Conservation (phyloP, 2,888 invertebrate genomes). For the Syrista parreyssii region DNA sequence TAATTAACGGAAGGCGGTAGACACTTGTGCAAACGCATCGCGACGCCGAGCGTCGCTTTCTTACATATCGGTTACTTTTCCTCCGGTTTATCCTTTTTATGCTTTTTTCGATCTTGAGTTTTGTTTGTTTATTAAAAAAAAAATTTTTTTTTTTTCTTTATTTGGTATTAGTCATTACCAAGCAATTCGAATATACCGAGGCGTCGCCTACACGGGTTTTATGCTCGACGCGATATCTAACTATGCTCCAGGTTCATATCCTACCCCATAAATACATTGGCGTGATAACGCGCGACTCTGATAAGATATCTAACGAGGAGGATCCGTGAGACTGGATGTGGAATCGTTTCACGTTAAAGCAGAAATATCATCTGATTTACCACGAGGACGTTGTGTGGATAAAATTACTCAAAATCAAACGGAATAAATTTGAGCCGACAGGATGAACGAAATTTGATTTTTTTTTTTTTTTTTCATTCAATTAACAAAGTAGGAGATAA, state of each 20-base stretch:
- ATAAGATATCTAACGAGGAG: conserved; percentile 49
- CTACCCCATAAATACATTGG: conserved; percentile 58
- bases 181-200: not conserved
- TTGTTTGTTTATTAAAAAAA: not conserved
- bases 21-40: conserved; percentile 52
- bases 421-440: not conserved
- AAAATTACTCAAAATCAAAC: not conserved
- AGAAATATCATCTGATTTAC: not conserved
- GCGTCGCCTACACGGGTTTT: conserved; percentile 10
- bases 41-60: not conserved
- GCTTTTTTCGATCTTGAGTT: too few species aligned
- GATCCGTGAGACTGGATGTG: conserved; percentile 30
- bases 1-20: conserved; percentile 44
- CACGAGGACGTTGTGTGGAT: not conserved
- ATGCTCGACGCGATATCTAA: conserved; percentile 22
- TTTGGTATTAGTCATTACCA: not conserved
- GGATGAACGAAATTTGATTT: not conserved
- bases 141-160: not conserved
- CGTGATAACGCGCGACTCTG: conserved; percentile 49
- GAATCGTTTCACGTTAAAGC: not conserved
- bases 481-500: too few species aligned
- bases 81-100: not conserved
- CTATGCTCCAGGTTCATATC: conserved; percentile 39
- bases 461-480: too few species aligned
- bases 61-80: not conserved